These are phyloP conservation scores for Pachydiplax longipennis DNA, from an alignment of 2,888 invertebrate species.

Conservation along the genomic window DNA sequence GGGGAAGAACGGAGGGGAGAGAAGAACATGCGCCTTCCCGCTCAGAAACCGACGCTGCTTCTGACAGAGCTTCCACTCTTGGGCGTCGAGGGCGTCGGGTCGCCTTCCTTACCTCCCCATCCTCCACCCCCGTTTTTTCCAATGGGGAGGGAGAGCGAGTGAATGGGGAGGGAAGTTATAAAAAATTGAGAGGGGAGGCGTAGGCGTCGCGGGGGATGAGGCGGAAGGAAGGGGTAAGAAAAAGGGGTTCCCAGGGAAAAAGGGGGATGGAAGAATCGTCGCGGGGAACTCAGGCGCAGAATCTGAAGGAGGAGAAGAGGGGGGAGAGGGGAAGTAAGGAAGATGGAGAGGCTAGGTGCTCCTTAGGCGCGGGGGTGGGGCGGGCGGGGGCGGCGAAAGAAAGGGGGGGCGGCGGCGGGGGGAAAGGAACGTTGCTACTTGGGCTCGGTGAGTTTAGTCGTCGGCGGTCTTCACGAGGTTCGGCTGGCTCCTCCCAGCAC, in stretches of 20 bases:
- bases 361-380: background rate
- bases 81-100: slow-evolving; percentile 35
- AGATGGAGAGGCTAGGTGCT: slow-evolving; percentile 11
- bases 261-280: background rate
- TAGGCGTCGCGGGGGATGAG: background rate
- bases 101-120: background rate
- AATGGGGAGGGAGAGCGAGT: background rate
- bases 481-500: slow-evolving; percentile 24
- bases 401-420: background rate
- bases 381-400: background rate
- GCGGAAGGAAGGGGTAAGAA: background rate
- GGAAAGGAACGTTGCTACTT: slow-evolving; percentile 39
- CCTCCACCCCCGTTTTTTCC: background rate
- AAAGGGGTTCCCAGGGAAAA: background rate
- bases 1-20: background rate
- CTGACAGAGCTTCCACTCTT: slow-evolving; percentile 22
- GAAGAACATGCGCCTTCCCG: background rate
- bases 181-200: background rate
- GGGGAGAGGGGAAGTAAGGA: slow-evolving; percentile 35
- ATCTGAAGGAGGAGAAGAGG: slow-evolving; percentile 15
- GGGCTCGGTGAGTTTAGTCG: slow-evolving; percentile 31
- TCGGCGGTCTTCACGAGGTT: slow-evolving; percentile 38
- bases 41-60: background rate
- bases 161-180: background rate
- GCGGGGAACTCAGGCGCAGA: slow-evolving; percentile 35